Conservation (phyloP, 1,140 invertebrate species). For the Zaprionus kolodkinae region DNA sequence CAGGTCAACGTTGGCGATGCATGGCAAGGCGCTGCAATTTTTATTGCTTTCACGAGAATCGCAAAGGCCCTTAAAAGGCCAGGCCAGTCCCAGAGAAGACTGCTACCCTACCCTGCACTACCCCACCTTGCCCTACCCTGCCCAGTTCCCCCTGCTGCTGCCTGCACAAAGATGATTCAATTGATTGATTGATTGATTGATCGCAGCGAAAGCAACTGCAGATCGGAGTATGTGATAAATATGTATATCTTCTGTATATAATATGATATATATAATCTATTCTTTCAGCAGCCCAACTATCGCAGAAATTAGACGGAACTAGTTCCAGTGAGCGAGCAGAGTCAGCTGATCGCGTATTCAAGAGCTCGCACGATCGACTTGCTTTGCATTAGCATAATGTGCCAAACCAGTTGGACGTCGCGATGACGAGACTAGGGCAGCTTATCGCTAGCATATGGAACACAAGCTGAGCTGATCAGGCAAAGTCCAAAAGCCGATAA, state of each 20-base stretch:
- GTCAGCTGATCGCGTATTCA: not conserved
- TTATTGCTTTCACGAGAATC: conserved; percentile 79
- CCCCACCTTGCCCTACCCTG: not conserved
- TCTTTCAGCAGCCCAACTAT: not conserved
- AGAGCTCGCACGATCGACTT: not conserved
- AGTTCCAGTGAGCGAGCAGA: too few species aligned
- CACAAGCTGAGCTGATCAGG: not conserved
- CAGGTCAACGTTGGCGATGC: conserved; percentile 65
- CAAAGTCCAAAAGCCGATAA: not conserved
- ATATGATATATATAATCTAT: too few species aligned
- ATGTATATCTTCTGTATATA: not conserved
- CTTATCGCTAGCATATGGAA: not conserved
- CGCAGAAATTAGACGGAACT: not conserved
- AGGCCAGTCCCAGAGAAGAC: not conserved
- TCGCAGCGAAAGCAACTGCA: conserved; percentile 23
- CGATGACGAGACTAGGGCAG: not conserved
- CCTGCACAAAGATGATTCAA: conserved; percentile 73
- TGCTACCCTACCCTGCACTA: not conserved
- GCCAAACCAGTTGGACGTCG: not conserved
- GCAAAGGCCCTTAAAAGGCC: conserved; percentile 68
- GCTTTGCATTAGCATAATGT: not conserved
- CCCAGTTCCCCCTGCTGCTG: not conserved
- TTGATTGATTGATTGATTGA: conserved; percentile 77
- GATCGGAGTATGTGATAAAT: not conserved
- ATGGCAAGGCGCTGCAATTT: conserved; percentile 75